Conservation (phyloP, 2,797 vertebrate genomes). For the Anguilla obscura region DNA sequence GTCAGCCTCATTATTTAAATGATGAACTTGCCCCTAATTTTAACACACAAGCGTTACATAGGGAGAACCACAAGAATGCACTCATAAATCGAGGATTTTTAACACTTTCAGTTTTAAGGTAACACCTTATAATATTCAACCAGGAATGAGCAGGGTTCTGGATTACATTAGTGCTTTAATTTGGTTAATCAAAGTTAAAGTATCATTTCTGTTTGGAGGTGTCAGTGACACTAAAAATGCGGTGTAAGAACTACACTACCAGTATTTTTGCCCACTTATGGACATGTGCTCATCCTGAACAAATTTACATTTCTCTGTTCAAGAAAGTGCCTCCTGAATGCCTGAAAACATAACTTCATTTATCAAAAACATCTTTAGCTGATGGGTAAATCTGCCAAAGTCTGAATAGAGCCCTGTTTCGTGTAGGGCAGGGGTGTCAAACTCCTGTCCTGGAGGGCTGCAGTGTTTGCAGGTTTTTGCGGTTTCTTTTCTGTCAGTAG, state of each 20-base stretch:
- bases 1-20: no score
- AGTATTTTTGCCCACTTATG: not conserved
- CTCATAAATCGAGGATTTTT: no score
- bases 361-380: not conserved
- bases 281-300: not conserved
- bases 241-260: not conserved
- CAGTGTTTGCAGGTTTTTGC: no score
- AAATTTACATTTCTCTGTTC: not conserved
- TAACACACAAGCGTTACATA: no score
- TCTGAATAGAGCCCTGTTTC: not conserved
- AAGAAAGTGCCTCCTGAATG: not conserved
- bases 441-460: no score
- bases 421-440: no score
- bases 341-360: no score
- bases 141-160: not conserved
- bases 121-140: no score
- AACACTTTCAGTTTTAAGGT: no score
- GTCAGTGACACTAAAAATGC: not conserved
- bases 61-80: no score
- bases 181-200: not conserved
- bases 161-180: not conserved
- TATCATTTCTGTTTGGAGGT: not conserved
- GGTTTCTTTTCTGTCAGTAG: no score
- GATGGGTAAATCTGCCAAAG: not conserved
- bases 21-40: no score